A percentile compares a stretch with the other conserved stretches of the same genome.
Conservation (phyloP, 1,140 invertebrate species). For the Macrosteles quadrilineatus region DNA sequence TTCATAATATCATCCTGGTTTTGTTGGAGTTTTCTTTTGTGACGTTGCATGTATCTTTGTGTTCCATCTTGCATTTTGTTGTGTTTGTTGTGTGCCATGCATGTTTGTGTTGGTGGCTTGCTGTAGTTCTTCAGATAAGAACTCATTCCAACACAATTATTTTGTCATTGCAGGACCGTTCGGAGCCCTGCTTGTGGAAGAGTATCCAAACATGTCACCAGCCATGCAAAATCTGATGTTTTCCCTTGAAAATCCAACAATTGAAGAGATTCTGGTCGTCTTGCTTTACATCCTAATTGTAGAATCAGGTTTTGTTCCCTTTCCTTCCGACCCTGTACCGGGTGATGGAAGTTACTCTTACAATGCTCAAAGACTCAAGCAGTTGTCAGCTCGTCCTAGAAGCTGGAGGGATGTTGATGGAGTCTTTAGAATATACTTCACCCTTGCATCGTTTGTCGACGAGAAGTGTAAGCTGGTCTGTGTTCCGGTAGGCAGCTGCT, state of each 20-base stretch:
- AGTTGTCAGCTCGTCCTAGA: neutral
- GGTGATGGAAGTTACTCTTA: neutral
- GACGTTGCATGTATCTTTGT: too few relatives aligned
- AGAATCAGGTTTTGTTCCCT: neutral
- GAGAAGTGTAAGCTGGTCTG: slow-evolving; percentile 7
- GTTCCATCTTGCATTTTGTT: too few relatives aligned
- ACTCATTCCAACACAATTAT: neutral
- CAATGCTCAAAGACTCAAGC: neutral
- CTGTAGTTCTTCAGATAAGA: too few relatives aligned
- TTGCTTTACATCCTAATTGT: neutral
- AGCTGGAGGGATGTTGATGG: neutral
- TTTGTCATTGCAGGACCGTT: neutral
- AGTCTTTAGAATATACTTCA: neutral
- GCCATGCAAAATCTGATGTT: slow-evolving; percentile 11
- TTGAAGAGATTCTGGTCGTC: neutral
- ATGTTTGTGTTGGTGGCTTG: too few relatives aligned
- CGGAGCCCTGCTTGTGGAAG: neutral
- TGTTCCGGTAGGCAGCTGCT: neutral
- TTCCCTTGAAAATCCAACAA: neutral
- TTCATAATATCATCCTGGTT: too few relatives aligned
- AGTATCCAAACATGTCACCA: neutral
- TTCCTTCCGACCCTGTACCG: neutral
- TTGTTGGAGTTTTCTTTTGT: too few relatives aligned
- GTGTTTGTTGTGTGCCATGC: too few relatives aligned
- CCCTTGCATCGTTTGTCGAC: neutral